A percentile compares a stretch with the other conserved stretches of the same genome.
These are phyloP conservation scores for Sarcoramphus papa DNA, from an alignment of 2,797 vertebrate species.

Conservation along the genomic window DNA sequence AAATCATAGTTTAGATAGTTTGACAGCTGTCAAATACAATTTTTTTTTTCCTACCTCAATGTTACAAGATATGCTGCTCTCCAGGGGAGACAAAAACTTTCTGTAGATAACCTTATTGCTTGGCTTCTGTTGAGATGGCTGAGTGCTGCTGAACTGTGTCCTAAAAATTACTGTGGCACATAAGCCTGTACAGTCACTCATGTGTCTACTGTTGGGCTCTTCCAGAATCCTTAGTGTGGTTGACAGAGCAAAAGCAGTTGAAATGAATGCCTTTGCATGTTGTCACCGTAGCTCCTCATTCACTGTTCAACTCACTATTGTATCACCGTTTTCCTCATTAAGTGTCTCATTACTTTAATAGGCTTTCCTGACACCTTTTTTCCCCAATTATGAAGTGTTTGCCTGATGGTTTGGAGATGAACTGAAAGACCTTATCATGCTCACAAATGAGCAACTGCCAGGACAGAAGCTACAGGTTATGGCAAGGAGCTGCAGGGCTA, in stretches of 20 bases:
- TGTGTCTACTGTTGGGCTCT: neutral
- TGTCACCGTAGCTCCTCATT: neutral
- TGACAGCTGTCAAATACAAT: constrained; percentile 54
- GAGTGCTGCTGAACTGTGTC: constrained; percentile 38
- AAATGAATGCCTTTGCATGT: neutral
- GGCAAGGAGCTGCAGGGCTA: neutral
- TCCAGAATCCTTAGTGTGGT: neutral
- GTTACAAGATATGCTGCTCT: neutral
- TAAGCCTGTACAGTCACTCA: constrained; percentile 10
- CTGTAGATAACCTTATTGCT: constrained; percentile 36
- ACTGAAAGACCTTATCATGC: neutral
- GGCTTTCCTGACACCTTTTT: constrained; percentile 4
- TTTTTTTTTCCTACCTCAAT: neutral
- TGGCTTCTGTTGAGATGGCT: constrained; percentile 30
- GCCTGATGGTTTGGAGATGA: neutral
- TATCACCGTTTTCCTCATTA: neutral
- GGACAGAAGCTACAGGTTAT: neutral
- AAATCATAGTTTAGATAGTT: constrained; percentile 32
- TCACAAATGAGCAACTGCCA: neutral
- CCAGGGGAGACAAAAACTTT: constrained; percentile 23
- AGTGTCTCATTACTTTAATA: constrained; percentile 8
- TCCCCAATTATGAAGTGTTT: neutral
- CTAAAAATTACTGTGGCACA: constrained; percentile 9
- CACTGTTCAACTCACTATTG: neutral
- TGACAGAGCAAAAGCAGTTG: constrained; percentile 1